Conservation (phyloP, 1,140 invertebrate species). For the Tetramorium alpestre region DNA sequence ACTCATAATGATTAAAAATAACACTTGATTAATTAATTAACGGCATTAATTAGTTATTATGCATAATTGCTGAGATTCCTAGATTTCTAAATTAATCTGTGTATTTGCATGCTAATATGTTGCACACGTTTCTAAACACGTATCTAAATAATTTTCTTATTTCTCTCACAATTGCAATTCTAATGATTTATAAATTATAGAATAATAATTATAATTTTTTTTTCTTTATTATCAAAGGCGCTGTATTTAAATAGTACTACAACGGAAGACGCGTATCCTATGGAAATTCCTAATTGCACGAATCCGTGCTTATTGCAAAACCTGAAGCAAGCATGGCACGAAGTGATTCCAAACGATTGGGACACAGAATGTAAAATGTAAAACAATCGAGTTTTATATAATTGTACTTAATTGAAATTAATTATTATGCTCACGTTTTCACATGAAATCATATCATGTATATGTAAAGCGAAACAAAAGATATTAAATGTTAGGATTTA, state of each 20-base stretch:
- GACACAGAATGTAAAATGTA: conserved; percentile 84
- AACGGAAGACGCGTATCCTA: conserved; percentile 18
- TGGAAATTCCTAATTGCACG: conserved; percentile 85
- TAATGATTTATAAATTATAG: not conserved
- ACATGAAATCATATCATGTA: not conserved
- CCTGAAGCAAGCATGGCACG: conserved; percentile 81
- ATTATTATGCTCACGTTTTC: not conserved
- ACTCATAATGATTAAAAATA: not conserved
- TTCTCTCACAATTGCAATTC: not conserved
- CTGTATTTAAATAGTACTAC: conserved; percentile 77
- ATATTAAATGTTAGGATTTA: not conserved
- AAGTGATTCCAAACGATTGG: conserved; percentile 86
- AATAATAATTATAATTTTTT: not conserved
- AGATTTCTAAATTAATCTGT: not conserved
- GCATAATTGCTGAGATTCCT: not conserved
- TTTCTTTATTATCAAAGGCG: conserved; percentile 58
- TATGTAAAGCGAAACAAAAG: not conserved
- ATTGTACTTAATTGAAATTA: not conserved
- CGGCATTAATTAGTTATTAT: not conserved
- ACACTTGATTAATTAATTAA: not conserved
- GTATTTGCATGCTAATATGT: conserved; percentile 13
- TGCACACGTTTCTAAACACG: not conserved
- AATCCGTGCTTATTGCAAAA: conserved; percentile 83
- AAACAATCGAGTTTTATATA: not conserved
- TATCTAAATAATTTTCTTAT: not conserved